Evolutionary conservation across 2,113 vertebrate species (phyloP).

Genomic region (Emydura subglobosa): DNA sequence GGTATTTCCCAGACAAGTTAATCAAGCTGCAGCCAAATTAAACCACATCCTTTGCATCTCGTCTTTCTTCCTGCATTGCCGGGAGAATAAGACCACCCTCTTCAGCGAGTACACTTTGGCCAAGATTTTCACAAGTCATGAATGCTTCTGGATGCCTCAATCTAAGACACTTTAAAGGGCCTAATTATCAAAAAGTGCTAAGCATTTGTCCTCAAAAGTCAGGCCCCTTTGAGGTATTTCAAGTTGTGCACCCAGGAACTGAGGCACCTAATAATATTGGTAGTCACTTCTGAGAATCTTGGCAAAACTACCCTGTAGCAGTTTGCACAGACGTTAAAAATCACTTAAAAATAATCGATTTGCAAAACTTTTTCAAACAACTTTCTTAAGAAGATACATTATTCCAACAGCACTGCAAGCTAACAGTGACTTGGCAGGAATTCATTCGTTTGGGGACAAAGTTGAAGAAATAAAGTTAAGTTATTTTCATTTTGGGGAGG

Average conservation of each 20-base stretch:
- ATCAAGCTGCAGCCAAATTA: too few species aligned
- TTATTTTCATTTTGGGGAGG: not conserved
- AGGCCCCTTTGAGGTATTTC: not conserved
- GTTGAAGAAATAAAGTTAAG: not conserved
- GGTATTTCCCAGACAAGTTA: too few species aligned
- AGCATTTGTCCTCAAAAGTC: not conserved
- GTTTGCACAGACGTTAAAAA: not conserved
- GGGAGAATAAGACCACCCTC: not conserved
- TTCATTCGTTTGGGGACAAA: not conserved
- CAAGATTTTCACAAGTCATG: not conserved
- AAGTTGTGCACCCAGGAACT: not conserved
- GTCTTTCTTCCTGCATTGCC: too few species aligned
- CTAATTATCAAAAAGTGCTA: not conserved
- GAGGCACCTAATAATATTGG: not conserved
- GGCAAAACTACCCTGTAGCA: not conserved
- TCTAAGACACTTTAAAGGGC: not conserved
- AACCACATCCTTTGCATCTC: too few species aligned
- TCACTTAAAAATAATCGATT: too few species aligned
- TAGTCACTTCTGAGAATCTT: not conserved
- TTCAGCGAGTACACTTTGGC: not conserved
- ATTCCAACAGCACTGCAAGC: not conserved
- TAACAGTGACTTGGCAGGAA: not conserved
- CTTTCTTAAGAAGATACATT: too few species aligned
- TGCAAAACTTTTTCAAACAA: too few species aligned
- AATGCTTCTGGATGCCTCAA: not conserved